Evolutionary conservation across 2,113 vertebrate genomes (phyloP), one percentile per base, ranked within the genome.

Genomic region (Grallaria varia): DNA sequence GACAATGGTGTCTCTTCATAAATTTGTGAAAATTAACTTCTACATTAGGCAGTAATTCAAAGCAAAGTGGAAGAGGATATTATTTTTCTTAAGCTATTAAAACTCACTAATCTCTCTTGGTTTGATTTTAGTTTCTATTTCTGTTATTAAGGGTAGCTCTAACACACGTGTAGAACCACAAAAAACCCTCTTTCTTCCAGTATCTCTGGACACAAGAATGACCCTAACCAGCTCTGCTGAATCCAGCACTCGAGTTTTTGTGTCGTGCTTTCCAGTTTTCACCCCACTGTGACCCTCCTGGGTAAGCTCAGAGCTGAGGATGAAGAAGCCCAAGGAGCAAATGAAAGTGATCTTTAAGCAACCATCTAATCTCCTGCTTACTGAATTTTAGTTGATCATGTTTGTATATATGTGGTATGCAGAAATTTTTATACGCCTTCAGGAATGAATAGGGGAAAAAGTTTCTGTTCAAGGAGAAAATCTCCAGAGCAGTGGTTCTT

Each of bases 271-370:
- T 88, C 63, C 24, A 31, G 4, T 89, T 89, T 95, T 86, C 42
- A 55, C 55, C 77, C 71, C 59, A 28, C 2, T 6, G 55, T 59
- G 59, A 49, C 39, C 20, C 18, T 50, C 28, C 25, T 71, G 45
- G 40, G 4, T 53, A 14, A 4, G n/a, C 49, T 60, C 71, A 62
- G 30, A 67, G 25, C 33, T n/a, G 76, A 71, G 35, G 84, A 50
- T 0, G 0, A 87, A 59, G 30, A 58, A 81, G 1, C 22, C 24
- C 8, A 67, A n/a, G 25, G 6, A 71, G 10, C 8, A 78, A 64
- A 63, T 1, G 2, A 13, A 49, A 74, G 18, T 19, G 63, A 56
- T 39, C 21, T 72, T 52, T 40, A 22, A 77, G 47, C 3, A 66
- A 12, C 23, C 2, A 1, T n/a, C 11, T 49, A 19, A 9, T 56